These are phyloP conservation scores for Gulo gulo DNA, from an alignment of 2,113 vertebrate species.

Conservation along the genomic window DNA sequence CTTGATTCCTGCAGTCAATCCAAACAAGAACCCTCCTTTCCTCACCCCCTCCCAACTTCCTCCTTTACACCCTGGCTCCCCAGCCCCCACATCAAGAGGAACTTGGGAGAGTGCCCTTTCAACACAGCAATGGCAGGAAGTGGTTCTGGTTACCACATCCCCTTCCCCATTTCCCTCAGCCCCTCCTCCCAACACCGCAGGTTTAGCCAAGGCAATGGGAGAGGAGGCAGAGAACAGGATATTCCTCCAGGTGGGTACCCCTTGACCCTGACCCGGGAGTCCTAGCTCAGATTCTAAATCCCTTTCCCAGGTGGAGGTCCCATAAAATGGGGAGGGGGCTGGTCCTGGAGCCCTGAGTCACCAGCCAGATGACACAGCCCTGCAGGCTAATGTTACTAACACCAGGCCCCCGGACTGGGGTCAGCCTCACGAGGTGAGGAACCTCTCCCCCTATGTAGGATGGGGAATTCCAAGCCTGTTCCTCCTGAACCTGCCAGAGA, in stretches of 20 bases:
- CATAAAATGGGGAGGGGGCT: not conserved
- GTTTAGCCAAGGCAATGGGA: slow-evolving; percentile 35
- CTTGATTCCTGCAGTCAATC: slow-evolving; percentile 12
- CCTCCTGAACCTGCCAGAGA: slow-evolving; percentile 30
- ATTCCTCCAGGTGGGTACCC: not conserved
- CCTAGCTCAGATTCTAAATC: not conserved
- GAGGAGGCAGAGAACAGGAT: not conserved
- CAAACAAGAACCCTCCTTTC: not conserved
- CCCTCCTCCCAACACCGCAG: slow-evolving; percentile 48
- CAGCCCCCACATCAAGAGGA: slow-evolving; percentile 55
- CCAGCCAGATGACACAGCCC: slow-evolving; percentile 57
- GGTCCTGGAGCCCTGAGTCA: slow-evolving; percentile 63
- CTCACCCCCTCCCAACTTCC: slow-evolving; percentile 46
- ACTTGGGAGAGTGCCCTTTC: slow-evolving; percentile 68
- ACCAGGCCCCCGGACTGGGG: not conserved
- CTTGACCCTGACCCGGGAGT: not conserved
- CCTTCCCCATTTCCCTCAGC: slow-evolving; percentile 59
- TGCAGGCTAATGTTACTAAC: slow-evolving; percentile 59
- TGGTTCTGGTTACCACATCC: slow-evolving; percentile 75
- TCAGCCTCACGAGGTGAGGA: slow-evolving; percentile 65
- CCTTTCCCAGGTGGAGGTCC: not conserved
- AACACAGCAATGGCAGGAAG: slow-evolving; percentile 73
- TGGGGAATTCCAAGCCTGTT: slow-evolving; percentile 58
- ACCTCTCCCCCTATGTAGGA: not conserved
- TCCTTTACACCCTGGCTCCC: slow-evolving; percentile 4